Evolutionary conservation across 2,113 vertebrate genomes (phyloP).

Genomic region (Coptodon bakossiorum): DNA sequence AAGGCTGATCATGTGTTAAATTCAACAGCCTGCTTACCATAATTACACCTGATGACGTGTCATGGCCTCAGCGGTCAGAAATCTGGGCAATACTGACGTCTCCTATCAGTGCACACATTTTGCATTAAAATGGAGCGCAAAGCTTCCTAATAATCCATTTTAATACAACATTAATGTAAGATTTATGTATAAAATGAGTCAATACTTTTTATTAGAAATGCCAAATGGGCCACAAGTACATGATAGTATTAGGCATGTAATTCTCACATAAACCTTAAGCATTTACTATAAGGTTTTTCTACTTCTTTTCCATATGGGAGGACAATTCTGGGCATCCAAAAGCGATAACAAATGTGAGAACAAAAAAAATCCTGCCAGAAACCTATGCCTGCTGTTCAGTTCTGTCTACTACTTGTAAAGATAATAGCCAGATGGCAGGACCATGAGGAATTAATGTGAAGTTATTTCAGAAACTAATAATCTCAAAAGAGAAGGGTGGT

Average conservation of each 20-base stretch:
- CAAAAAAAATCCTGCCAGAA: neutral
- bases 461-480: slow-evolving; percentile 20
- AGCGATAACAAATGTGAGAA: neutral
- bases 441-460: slow-evolving; percentile 5
- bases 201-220: neutral
- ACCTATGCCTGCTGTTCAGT: neutral
- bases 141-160: neutral
- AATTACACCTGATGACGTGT: neutral
- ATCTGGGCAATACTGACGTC: neutral
- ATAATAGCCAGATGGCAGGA: slow-evolving; percentile 27
- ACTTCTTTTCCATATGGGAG: neutral
- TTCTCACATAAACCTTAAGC: neutral
- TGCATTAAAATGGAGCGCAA: neutral
- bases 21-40: neutral
- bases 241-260: neutral
- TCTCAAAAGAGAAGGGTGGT: neutral
- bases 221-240: neutral
- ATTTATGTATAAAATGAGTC: neutral
- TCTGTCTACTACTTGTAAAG: neutral
- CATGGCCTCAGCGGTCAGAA: neutral
- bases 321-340: neutral
- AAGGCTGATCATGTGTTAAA: neutral
- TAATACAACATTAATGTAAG: neutral
- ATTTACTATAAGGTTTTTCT: neutral
- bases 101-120: neutral